Evolutionary conservation across 2,113 vertebrate genomes (phyloP).

Genomic region (Microcebus ravelobensis): DNA sequence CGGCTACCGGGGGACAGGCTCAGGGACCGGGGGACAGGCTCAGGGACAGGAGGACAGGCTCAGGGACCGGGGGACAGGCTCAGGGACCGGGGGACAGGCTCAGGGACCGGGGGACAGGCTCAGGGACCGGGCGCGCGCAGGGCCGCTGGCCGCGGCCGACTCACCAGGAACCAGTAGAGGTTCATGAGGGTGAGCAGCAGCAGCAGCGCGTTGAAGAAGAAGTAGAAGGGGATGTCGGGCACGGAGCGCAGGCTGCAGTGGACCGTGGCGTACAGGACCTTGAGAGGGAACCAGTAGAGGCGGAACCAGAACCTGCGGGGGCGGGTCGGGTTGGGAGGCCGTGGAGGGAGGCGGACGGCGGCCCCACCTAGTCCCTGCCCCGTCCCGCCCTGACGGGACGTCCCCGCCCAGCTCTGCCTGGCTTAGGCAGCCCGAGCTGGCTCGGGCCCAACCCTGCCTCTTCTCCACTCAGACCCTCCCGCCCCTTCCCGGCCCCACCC

Average conservation of each 20-base stretch:
- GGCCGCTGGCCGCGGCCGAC: neutral
- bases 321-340: too few relatives aligned
- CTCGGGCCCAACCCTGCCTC: too few relatives aligned
- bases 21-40: too few relatives aligned
- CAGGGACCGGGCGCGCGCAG: neutral
- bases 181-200: slow-evolving; percentile 95
- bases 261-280: slow-evolving; percentile 94
- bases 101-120: neutral
- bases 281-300: slow-evolving; percentile 99
- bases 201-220: slow-evolving; percentile 97
- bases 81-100: too few relatives aligned
- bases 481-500: neutral
- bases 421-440: neutral
- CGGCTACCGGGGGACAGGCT: too few relatives aligned
- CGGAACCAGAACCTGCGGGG: slow-evolving; percentile 97
- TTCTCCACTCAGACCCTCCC: accelerated
- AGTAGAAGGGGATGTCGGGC: slow-evolving; percentile 97
- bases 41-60: too few relatives aligned
- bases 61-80: too few relatives aligned
- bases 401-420: neutral
- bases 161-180: slow-evolving; percentile 99
- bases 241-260: slow-evolving; percentile 91
- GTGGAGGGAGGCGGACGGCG: accelerated
- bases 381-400: neutral
- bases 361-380: neutral